A percentile compares a stretch with the other conserved stretches of the same genome.
Evolutionary conservation across 92 coral and sea anemone species (phyloP).

Genomic region (Galaxea fascicularis): DNA sequence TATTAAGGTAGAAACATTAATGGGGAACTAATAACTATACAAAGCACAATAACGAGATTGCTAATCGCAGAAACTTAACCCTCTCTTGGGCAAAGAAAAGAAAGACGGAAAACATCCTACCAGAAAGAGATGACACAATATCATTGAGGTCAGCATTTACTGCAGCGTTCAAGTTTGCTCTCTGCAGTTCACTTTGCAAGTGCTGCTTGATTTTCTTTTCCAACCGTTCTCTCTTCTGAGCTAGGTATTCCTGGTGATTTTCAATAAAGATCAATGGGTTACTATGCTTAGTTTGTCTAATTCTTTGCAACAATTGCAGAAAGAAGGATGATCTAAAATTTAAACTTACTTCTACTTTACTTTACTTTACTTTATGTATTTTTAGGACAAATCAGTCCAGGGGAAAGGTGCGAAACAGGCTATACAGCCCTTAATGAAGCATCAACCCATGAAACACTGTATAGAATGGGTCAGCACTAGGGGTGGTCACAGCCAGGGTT

Average conservation of each 20-base stretch:
- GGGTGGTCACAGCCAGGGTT: too few relatives aligned
- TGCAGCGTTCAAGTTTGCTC: conserved; percentile 75
- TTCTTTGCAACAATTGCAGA: background rate
- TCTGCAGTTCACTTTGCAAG: conserved; percentile 87
- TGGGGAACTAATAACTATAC: too few relatives aligned
- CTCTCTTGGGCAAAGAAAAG: background rate
- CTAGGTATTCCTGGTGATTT: conserved; percentile 82
- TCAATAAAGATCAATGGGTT: background rate
- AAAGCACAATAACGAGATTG: background rate
- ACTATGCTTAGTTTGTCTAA: too few relatives aligned
- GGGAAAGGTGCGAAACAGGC: too few relatives aligned
- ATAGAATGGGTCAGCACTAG: too few relatives aligned
- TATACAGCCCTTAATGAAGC: too few relatives aligned
- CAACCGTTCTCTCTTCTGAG: conserved; percentile 87
- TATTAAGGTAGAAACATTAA: too few relatives aligned
- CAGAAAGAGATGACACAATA: conserved; percentile 88
- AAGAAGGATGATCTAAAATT: background rate
- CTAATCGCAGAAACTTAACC: background rate
- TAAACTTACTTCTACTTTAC: conserved; percentile 81
- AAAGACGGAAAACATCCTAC: conserved; percentile 47
- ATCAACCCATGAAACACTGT: too few relatives aligned
- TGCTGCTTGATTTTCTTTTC: conserved; percentile 92
- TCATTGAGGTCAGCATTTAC: conserved; percentile 81
- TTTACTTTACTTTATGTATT: too few relatives aligned
- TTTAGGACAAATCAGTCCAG: too few relatives aligned